Base-by-base conservation (phyloP, 2,113 vertebrate species). In the Ranitomeya imitator region DNA sequence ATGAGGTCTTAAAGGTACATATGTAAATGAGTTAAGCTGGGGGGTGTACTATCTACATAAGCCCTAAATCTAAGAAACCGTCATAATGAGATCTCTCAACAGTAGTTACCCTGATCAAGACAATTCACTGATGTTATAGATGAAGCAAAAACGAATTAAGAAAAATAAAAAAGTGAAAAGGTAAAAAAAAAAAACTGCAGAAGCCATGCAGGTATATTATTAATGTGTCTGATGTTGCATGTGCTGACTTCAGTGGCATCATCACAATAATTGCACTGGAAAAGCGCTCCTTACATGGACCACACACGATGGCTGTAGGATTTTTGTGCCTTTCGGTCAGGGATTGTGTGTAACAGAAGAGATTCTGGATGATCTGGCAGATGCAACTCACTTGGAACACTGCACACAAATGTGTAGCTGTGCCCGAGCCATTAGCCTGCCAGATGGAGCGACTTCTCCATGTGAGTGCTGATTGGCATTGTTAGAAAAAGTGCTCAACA, bases 381-480 rank as follows among this genome's bases (percentile, higher is more conserved):
- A 76, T 83, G 86, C 74, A 83, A 12, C 31, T 52, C 10, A 80
- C 31, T 82, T 82, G 67, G 79, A 51, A 83, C 79, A 61, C 79
- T 88, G 87, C 59, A 65, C 87, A 88, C 59, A n/a, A 88, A 83
- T 76, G 73, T 65, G 80, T 55, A 77, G 37, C 71, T 55, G 52
- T 88, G 69, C 37, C 15, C 19, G 23, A 60, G 86, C 69, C 55
- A 83, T 88, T 74, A 74, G 67, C 51, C 16, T 83, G 86, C 54
- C 87, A 88, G 87, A 84, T 78, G 59, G 87, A 71, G 52, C 21
- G 45, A 11, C 51, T 31, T 78, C 84, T 76, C 71, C 71, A 78
- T 88, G 71, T 77, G 71, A 88, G 63, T 12, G 11, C 71, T 67
- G 57, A 83, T 57, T n/a, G 76, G 71, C 63, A 83, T 77, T 77